Evolutionary conservation across 2,797 vertebrate species (phyloP).

Genomic region (Chelon auratus): DNA sequence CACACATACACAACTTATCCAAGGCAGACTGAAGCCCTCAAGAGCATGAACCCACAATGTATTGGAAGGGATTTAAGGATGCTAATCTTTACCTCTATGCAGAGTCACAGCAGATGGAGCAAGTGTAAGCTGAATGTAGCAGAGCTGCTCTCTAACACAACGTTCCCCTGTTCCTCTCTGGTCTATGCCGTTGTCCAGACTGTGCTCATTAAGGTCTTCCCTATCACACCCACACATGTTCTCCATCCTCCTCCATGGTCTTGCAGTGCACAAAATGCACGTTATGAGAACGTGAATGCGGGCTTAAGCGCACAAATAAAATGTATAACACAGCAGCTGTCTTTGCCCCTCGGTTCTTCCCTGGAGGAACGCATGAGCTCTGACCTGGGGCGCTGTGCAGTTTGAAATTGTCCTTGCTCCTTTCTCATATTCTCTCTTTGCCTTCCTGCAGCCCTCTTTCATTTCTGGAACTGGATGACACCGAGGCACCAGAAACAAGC

Average conservation of each 20-base stretch:
- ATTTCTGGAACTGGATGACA: conserved; percentile 68
- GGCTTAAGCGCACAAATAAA: conserved; percentile 6
- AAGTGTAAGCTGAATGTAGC: conserved; percentile 21
- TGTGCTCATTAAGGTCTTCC: conserved; percentile 46
- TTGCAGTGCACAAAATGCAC: conserved; percentile 24
- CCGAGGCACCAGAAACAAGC: conserved; percentile 58
- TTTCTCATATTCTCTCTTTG: conserved; percentile 37
- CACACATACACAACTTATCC: neutral
- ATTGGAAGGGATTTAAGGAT: conserved; percentile 10
- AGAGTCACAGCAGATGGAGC: conserved; percentile 20
- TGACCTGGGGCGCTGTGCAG: conserved; percentile 68
- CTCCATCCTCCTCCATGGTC: conserved; percentile 25
- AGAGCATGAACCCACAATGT: conserved; percentile 10
- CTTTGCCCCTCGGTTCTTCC: conserved; percentile 70
- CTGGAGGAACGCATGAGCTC: conserved; percentile 68
- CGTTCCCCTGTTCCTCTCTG: conserved; percentile 32
- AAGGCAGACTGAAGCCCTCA: neutral
- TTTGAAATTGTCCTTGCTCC: conserved; percentile 71
- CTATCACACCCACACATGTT: conserved; percentile 42
- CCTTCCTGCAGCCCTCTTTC: conserved; percentile 39
- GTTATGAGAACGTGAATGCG: neutral
- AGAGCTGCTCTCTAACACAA: conserved; percentile 24
- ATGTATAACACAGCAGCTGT: conserved; percentile 68
- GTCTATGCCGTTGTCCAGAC: conserved; percentile 32
- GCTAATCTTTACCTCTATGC: conserved; percentile 9